Conservation (phyloP, 2,797 vertebrate genomes). For the Macropodus opercularis region DNA sequence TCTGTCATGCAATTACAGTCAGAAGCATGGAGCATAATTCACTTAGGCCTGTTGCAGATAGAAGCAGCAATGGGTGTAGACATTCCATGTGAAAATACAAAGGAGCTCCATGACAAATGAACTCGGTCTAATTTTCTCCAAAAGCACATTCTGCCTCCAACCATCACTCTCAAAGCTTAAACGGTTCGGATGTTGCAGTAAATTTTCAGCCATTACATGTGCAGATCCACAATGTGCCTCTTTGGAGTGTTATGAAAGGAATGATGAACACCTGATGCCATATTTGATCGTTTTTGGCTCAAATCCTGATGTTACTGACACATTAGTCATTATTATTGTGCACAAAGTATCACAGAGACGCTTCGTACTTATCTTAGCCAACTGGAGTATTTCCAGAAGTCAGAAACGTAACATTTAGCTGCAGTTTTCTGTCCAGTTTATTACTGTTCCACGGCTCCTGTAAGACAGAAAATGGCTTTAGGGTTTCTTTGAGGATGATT, state of each 20-base stretch:
- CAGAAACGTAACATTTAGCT: constrained; percentile 12
- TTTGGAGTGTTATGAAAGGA: constrained; percentile 31
- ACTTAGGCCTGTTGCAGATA: constrained; percentile 57
- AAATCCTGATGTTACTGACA: constrained; percentile 28
- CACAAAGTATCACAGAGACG: constrained; percentile 5
- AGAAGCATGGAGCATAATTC: constrained; percentile 60
- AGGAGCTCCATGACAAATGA: constrained; percentile 57
- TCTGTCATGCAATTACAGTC: constrained; percentile 77
- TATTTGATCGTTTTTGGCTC: constrained; percentile 35
- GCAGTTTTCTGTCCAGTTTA: constrained; percentile 22
- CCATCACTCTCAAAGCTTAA: constrained; percentile 33
- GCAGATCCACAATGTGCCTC: constrained; percentile 31
- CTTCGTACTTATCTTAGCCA: constrained; percentile 20
- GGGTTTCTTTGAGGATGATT: constrained; percentile 74
- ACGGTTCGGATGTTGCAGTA: constrained; percentile 26
- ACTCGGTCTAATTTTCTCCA: constrained; percentile 43
- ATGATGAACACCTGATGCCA: constrained; percentile 37
- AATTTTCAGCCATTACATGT: constrained; percentile 38
- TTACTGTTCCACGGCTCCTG: constrained; percentile 34
- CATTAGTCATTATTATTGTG: constrained; percentile 34
- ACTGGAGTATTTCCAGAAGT: constrained; percentile 29
- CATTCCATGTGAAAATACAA: constrained; percentile 49
- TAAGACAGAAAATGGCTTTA: constrained; percentile 29
- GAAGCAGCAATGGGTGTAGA: constrained; percentile 61
- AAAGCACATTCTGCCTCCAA: constrained; percentile 39